Conservation (phyloP, 2,888 invertebrate species). For the Thalpophila matura region DNA sequence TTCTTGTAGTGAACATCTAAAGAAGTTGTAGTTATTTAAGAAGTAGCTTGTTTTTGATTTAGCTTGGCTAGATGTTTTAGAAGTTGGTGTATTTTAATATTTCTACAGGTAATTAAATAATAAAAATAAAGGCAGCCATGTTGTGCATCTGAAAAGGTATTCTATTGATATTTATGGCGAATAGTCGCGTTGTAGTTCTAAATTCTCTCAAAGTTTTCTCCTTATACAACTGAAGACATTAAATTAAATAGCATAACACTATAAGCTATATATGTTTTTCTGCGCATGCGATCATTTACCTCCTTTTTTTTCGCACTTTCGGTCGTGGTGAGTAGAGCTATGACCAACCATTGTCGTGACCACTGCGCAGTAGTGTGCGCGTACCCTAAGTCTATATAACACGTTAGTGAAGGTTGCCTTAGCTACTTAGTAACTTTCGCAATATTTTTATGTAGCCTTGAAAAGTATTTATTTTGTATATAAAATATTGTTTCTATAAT, state of each 20-base stretch:
- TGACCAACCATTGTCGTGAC: too few relatives aligned
- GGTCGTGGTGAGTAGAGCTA: too few relatives aligned
- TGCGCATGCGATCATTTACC: not conserved
- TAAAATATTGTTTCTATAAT: conserved; percentile 32
- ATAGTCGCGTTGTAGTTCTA: not conserved
- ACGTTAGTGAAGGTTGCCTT: not conserved
- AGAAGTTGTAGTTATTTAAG: conserved; percentile 2
- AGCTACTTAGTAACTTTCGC: not conserved
- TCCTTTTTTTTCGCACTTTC: too few relatives aligned
- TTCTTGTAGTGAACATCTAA: conserved; percentile 1
- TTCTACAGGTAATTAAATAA: conserved; percentile 23
- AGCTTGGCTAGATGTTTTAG: conserved; percentile 28
- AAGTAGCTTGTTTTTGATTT: conserved; percentile 29
- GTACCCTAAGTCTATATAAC: not conserved
- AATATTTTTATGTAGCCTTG: conserved; percentile 29
- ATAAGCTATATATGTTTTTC: too few relatives aligned
- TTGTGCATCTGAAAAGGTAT: conserved; percentile 18
- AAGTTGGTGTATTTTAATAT: conserved; percentile 23
- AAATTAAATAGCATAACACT: too few relatives aligned
- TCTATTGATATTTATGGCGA: not conserved
- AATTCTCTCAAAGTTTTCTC: too few relatives aligned
- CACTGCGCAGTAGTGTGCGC: not conserved
- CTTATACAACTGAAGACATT: too few relatives aligned
- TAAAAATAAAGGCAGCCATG: conserved; percentile 15
- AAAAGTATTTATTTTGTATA: conserved; percentile 39